Evolutionary conservation across 2,113 vertebrate genomes (phyloP), one percentile per base, ranked within the genome.

Genomic region (Micromys minutus): DNA sequence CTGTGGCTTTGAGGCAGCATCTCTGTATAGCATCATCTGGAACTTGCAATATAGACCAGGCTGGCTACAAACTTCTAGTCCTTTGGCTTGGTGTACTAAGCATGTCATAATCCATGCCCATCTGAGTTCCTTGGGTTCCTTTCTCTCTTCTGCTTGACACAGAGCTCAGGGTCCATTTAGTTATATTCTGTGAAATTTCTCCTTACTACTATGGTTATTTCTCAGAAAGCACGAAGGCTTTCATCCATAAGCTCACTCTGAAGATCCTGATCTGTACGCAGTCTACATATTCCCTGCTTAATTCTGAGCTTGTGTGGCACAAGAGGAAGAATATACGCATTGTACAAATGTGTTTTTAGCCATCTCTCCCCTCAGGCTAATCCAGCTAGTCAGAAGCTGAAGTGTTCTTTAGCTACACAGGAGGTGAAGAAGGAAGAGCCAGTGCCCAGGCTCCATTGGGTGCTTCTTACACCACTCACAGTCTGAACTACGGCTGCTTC

Each of bases 401-500:
- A 85, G 90, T 3, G n/a, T 42, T 93, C 1, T 45, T 90, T 87
- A 89, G 69, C 75, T 69, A 1, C 57, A 57, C 10, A 21, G 8
- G 10, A 3, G 17, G 21, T 9, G 22, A 52, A 19, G 65, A 55
- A 36, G 57, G 75, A 93, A 88, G 50, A 90, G 50, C 24, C 22
- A 85, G 77, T 63, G 61, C 65, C 61, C 79, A 94, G 93, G 91
- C 89, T 81, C 90, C 89, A 88, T 89, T 59, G 13, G n/a, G 0
- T 0, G 83, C 31, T 88, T 96, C 91, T 90, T 55, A 31, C 45
- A 91, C 89, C 72, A 57, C 31, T 93, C 88, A n/a, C 3, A 59
- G 29, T 94, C 92, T 84, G 16, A 7, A 1, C 61, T 34, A 80
- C 89, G 93, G 89, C 67, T 95, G 90, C 92, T 93, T 96, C 67